A percentile compares a stretch with the other conserved stretches of the same genome.
Evolutionary conservation across 1,140 invertebrate species (phyloP).

Genomic region (Drosophila biarmipes): DNA sequence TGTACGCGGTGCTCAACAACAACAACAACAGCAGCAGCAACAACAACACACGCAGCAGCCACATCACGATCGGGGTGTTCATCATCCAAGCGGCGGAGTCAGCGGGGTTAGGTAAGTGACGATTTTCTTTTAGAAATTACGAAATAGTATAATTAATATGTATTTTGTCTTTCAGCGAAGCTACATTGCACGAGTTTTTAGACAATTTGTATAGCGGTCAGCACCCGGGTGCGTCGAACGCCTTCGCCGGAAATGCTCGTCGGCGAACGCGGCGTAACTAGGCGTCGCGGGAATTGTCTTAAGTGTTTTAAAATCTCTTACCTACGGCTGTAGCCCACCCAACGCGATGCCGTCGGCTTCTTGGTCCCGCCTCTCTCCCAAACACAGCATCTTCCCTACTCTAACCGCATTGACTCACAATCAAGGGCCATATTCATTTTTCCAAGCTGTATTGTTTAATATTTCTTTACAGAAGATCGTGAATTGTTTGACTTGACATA

Average conservation of each 20-base stretch:
- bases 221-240: conserved; percentile 72
- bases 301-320: conserved; percentile 80
- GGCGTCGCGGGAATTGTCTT: conserved; percentile 43
- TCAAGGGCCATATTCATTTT: conserved; percentile 15
- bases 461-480: conserved; percentile 34
- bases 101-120: conserved; percentile 59
- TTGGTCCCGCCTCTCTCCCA: conserved; percentile 37
- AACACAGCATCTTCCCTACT: conserved; percentile 12
- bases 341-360: conserved; percentile 20
- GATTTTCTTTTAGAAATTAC: not conserved
- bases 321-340: conserved; percentile 47
- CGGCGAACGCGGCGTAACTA: conserved; percentile 76
- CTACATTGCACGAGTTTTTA: conserved; percentile 80
- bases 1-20: conserved; percentile 89
- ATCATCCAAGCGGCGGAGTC: conserved; percentile 58
- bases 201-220: conserved; percentile 84
- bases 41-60: conserved; percentile 58
- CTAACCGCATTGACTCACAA: not conserved
- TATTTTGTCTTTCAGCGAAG: conserved; percentile 58
- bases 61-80: conserved; percentile 48
- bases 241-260: conserved; percentile 63
- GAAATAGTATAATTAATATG: not conserved
- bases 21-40: conserved; percentile 76
- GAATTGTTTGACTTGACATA: conserved; percentile 42
- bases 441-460: conserved; percentile 31